These are phyloP conservation scores for Romanogobio albipinnatus DNA, from an alignment of 2,113 vertebrate genomes.

Conservation along the genomic window DNA sequence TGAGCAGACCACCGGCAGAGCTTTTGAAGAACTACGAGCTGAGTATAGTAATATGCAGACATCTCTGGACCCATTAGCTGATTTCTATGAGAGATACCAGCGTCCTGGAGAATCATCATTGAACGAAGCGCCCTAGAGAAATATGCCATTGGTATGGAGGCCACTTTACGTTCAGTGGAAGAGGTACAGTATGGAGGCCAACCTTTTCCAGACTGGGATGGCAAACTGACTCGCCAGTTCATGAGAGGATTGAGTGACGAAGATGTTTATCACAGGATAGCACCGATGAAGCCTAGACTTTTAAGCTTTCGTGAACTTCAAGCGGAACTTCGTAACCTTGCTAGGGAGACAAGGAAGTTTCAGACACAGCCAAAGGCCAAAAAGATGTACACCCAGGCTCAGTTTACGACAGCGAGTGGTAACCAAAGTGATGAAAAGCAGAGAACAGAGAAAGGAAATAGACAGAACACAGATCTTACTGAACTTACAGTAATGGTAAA, in stretches of 20 bases:
- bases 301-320: conserved; percentile 12
- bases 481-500: too few species aligned
- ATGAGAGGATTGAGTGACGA: conserved; percentile 21
- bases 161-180: conserved; percentile 2
- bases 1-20: neutral
- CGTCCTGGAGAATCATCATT: neutral
- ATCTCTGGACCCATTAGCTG: conserved; percentile 22
- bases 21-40: neutral
- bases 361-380: too few species aligned
- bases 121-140: too few species aligned
- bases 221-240: conserved; percentile 40
- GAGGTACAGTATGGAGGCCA: neutral
- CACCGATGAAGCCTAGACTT: neutral
- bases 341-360: too few species aligned
- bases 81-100: conserved; percentile 41
- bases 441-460: too few species aligned
- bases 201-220: conserved; percentile 9
- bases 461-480: too few species aligned
- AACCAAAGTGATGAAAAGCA: too few species aligned
- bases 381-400: too few species aligned
- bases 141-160: conserved; percentile 47
- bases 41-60: conserved; percentile 32
- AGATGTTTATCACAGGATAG: conserved; percentile 17
- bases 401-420: too few species aligned
- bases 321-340: too few species aligned